phyloP scores from a whole-genome alignment of 2,113 vertebrate genomes.

The Sula dactylatra region DNA sequence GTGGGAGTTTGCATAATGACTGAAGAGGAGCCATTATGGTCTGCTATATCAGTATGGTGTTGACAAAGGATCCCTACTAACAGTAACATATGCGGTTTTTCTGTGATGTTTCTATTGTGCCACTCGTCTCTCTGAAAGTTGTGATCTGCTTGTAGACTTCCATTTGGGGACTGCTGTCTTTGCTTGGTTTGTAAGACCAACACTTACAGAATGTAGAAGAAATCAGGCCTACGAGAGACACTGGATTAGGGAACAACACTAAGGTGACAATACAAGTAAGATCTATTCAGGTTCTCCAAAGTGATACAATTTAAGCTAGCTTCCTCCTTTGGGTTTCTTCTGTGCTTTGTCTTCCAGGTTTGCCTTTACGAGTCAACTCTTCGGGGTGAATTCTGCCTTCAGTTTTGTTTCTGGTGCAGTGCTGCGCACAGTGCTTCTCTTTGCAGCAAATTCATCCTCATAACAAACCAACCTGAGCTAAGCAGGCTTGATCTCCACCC shows the following conservation, averaged over 20 bases:
- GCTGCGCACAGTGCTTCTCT: not conserved
- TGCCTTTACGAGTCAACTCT: not conserved
- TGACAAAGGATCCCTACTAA: not conserved
- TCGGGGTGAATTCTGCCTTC: not conserved
- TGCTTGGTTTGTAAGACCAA: not conserved
- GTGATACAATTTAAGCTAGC: not conserved
- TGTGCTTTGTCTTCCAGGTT: not conserved
- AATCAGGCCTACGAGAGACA: not conserved
- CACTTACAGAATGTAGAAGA: not conserved
- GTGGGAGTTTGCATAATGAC: not conserved
- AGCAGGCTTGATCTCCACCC: not conserved
- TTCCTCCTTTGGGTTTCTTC: not conserved
- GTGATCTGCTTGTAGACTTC: not conserved
- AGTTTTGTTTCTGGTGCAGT: not conserved
- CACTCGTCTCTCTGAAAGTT: not conserved
- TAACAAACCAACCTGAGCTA: not conserved
- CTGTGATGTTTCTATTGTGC: not conserved
- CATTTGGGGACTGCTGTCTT: not conserved
- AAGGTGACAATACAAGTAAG: not conserved
- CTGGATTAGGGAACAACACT: not conserved
- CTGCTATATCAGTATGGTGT: not conserved
- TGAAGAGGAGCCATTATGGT: not conserved
- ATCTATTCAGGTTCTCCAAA: not conserved
- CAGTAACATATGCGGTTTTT: not conserved
- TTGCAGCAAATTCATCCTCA: not conserved